Conservation (phyloP, 2,797 vertebrate species). For the Gymnocypris eckloni region DNA sequence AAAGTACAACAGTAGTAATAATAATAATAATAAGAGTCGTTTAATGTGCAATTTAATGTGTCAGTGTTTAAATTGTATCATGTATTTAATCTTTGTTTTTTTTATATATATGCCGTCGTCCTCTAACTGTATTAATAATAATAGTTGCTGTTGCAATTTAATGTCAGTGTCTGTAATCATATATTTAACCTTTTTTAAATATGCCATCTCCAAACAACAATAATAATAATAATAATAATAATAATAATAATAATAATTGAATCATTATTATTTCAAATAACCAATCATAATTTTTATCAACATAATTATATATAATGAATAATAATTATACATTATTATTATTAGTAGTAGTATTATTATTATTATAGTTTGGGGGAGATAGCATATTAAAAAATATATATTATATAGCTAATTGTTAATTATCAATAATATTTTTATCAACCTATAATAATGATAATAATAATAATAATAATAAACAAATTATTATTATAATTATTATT, state of each 20-base stretch:
- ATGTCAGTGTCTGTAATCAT: neutral
- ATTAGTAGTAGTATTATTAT: neutral
- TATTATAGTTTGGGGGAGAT: neutral
- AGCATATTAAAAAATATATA: neutral
- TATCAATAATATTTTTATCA: neutral
- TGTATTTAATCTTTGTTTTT: neutral
- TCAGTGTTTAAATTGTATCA: neutral
- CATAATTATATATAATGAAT: too few species aligned
- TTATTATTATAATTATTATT: too few species aligned
- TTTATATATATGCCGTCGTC: neutral
- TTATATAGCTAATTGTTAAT: neutral
- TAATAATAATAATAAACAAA: too few species aligned
- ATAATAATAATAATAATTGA: too few species aligned
- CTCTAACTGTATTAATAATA: neutral
- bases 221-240: too few species aligned
- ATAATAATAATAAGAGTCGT: neutral
- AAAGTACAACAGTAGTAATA: neutral
- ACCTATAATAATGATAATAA: neutral
- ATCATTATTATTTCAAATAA: too few species aligned
- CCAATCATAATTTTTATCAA: too few species aligned
- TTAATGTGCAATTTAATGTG: neutral
- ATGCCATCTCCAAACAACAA: too few species aligned
- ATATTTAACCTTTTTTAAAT: too few species aligned
- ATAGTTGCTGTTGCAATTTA: neutral
- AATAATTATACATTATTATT: too few species aligned